phyloP scores from a whole-genome alignment of 2,888 invertebrate species.

The Mythimna loreyi region DNA sequence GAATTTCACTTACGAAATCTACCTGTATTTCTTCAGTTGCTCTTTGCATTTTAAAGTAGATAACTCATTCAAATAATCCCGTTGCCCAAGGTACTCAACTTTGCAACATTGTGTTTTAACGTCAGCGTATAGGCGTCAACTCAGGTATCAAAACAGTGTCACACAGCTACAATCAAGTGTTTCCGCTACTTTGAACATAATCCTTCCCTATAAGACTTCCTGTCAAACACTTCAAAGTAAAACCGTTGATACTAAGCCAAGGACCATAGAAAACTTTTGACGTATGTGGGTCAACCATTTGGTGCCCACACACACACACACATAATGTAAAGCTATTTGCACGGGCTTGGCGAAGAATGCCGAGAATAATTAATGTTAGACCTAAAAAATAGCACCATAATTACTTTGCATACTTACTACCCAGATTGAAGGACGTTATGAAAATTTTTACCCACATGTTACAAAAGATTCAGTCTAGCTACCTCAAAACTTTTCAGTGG shows the following conservation, averaged over 20 bases:
- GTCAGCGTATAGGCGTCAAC: not conserved
- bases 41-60: too few relatives aligned
- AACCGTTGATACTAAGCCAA: constrained; percentile 21
- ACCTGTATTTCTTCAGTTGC: too few relatives aligned
- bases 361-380: constrained; percentile 38
- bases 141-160: constrained; percentile 1
- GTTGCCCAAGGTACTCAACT: not conserved
- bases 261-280: constrained; percentile 26
- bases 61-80: too few relatives aligned
- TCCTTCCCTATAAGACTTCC: constrained; percentile 23
- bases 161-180: not conserved
- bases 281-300: constrained; percentile 33
- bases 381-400: constrained; percentile 20
- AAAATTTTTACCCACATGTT: not conserved
- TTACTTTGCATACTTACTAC: constrained; percentile 33
- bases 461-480: not conserved
- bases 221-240: constrained; percentile 25
- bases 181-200: constrained; percentile 26
- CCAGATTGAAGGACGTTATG: constrained; percentile 6
- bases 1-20: too few relatives aligned
- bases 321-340: constrained; percentile 33
- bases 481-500: not conserved
- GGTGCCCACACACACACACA: not conserved
- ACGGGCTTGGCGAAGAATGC: constrained; percentile 30
- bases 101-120: not conserved